Evolutionary conservation across 2,797 vertebrate species (phyloP).

Genomic region (Cheirogaleus major): DNA sequence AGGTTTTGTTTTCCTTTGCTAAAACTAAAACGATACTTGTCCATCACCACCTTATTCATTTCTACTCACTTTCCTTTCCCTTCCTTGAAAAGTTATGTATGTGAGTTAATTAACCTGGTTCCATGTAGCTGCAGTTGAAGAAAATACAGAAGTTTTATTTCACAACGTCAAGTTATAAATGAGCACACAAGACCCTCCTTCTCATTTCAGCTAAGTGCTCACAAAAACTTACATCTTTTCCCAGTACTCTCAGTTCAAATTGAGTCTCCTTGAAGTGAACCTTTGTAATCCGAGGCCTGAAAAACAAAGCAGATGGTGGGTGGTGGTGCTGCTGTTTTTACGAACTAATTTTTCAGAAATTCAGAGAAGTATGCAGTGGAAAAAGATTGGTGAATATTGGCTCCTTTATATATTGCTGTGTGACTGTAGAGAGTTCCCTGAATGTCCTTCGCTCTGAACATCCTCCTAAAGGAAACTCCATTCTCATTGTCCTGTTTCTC

Average conservation of each 20-base stretch:
- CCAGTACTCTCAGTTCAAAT: slow-evolving; percentile 92
- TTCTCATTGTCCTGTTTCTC: not conserved
- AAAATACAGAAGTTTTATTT: not conserved
- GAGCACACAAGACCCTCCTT: not conserved
- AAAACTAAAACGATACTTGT: not conserved
- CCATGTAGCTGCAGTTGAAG: not conserved
- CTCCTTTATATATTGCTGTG: not conserved
- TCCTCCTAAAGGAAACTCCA: not conserved
- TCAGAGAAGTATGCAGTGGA: not conserved
- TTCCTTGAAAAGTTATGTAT: not conserved
- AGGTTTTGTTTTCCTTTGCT: not conserved
- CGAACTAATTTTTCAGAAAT: not conserved
- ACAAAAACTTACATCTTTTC: slow-evolving; percentile 92
- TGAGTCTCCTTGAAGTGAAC: slow-evolving; percentile 94
- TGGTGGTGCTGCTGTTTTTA: not conserved
- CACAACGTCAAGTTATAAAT: not conserved
- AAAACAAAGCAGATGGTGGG: slow-evolving; percentile 53
- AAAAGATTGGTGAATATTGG: not conserved
- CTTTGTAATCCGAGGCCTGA: slow-evolving; percentile 94
- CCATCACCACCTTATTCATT: not conserved
- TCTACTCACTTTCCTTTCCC: not conserved
- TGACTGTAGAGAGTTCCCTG: not conserved
- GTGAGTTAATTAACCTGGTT: not conserved
- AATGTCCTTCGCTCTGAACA: not conserved
- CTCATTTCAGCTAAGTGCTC: not conserved